phyloP scores from a whole-genome alignment of 1,140 invertebrate species.

The Apolygus lucorum region DNA sequence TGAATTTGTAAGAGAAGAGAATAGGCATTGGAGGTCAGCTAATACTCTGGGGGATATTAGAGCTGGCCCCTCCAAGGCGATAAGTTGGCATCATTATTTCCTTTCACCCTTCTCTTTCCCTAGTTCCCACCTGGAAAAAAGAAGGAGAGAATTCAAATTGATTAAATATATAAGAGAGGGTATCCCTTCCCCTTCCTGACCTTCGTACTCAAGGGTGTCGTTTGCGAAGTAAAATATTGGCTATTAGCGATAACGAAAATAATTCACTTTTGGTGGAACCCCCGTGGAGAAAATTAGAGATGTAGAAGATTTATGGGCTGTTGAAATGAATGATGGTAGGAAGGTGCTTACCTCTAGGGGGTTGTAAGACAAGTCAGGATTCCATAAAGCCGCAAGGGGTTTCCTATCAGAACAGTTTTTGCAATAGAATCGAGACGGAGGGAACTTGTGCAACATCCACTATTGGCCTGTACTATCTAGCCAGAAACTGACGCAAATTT shows the following conservation, averaged over 20 bases:
- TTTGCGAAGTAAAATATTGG: constrained; percentile 13
- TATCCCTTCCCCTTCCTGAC: background rate
- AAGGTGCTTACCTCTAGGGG: too few relatives aligned
- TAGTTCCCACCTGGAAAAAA: background rate
- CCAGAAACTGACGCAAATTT: too few relatives aligned
- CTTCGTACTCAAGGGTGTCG: constrained; percentile 11
- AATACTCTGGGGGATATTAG: constrained; percentile 8
- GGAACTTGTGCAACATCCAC: too few relatives aligned
- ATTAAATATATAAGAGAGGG: constrained; percentile 8
- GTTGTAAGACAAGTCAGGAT: too few relatives aligned
- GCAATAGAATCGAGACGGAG: too few relatives aligned
- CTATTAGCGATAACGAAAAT: constrained; percentile 13
- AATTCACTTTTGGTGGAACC: constrained; percentile 2
- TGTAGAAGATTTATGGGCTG: background rate
- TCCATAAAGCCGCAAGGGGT: too few relatives aligned
- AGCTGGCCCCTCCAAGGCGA: background rate
- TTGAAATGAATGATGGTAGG: constrained; percentile 3
- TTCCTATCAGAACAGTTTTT: too few relatives aligned
- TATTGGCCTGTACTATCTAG: too few relatives aligned
- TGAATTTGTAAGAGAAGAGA: background rate
- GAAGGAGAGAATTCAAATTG: constrained; percentile 1
- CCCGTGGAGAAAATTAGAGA: constrained; percentile 3
- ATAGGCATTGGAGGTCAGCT: background rate
- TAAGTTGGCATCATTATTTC: constrained; percentile 9
- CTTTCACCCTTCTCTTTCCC: background rate